phyloP scores from a whole-genome alignment of 2,888 invertebrate genomes.

The Deilephila porcellus region DNA sequence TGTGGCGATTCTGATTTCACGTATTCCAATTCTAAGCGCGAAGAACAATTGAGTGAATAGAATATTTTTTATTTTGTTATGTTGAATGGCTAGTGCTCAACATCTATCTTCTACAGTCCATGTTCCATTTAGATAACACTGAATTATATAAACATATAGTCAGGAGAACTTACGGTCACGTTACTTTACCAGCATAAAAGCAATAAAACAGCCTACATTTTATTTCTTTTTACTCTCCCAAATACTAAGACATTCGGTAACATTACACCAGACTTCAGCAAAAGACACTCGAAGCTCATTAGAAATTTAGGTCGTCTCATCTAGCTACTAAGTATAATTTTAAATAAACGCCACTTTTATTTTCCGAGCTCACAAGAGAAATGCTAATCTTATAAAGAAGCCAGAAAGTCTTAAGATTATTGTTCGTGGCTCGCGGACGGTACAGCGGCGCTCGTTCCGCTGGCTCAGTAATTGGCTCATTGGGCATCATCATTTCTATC shows the following conservation, averaged over 20 bases:
- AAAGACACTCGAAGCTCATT: neutral
- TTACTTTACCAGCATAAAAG: no score
- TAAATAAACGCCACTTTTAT: constrained; percentile 41
- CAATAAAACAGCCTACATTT: no score
- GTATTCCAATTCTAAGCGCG: no score
- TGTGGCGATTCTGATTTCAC: no score
- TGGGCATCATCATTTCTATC: constrained; percentile 55
- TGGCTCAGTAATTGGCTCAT: constrained; percentile 56
- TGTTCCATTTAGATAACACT: no score
- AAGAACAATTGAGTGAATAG: no score
- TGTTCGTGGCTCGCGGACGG: constrained; percentile 50
- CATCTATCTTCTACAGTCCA: no score
- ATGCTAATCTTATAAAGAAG: constrained; percentile 23
- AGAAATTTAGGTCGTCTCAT: neutral
- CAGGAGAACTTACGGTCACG: no score
- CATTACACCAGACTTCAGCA: neutral
- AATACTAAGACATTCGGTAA: neutral
- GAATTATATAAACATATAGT: no score
- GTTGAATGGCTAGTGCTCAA: no score
- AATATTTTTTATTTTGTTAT: no score
- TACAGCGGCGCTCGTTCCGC: constrained; percentile 39
- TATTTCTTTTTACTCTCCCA: neutral
- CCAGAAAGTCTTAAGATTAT: constrained; percentile 53
- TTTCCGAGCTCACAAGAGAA: constrained; percentile 39
- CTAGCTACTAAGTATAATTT: neutral